Percentiles rank a stretch among this genome's conserved stretches.
Conservation (phyloP, 2,113 vertebrate species). For the Acanthochromis polyacanthus region DNA sequence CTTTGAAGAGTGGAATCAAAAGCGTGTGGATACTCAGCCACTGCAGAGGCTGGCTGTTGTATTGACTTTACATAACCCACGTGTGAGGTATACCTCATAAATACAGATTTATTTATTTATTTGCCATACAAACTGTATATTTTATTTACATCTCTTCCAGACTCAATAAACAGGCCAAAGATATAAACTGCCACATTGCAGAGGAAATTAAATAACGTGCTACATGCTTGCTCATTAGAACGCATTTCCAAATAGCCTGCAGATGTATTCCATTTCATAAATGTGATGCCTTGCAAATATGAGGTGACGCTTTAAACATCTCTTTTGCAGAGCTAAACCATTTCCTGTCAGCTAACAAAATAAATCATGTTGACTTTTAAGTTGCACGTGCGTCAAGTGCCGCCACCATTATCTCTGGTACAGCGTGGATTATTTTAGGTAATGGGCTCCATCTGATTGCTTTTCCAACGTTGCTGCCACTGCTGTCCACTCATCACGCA, state of each 20-base stretch:
- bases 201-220: not conserved
- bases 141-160: not conserved
- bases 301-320: conserved; percentile 15
- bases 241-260: conserved; percentile 40
- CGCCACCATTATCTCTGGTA: conserved; percentile 12
- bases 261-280: conserved; percentile 38
- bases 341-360: conserved; percentile 3
- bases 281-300: conserved; percentile 36
- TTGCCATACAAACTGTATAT: not conserved
- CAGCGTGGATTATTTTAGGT: conserved; percentile 5
- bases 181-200: not conserved
- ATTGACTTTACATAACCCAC: conserved; percentile 66
- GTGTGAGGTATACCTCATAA: conserved; percentile 24
- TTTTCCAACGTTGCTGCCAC: conserved; percentile 20
- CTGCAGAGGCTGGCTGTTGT: conserved; percentile 68
- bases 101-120: conserved; percentile 15
- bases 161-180: not conserved
- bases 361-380: conserved; percentile 15
- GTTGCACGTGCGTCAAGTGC: not conserved
- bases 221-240: conserved; percentile 37
- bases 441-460: conserved; percentile 11
- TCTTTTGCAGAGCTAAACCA: conserved; percentile 1
- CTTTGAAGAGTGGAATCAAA: conserved; percentile 73
- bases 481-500: conserved; percentile 14
- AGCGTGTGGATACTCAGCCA: conserved; percentile 45